These are phyloP conservation scores for Anastrepha obliqua DNA, from an alignment of 1,140 invertebrate species.

Conservation along the genomic window DNA sequence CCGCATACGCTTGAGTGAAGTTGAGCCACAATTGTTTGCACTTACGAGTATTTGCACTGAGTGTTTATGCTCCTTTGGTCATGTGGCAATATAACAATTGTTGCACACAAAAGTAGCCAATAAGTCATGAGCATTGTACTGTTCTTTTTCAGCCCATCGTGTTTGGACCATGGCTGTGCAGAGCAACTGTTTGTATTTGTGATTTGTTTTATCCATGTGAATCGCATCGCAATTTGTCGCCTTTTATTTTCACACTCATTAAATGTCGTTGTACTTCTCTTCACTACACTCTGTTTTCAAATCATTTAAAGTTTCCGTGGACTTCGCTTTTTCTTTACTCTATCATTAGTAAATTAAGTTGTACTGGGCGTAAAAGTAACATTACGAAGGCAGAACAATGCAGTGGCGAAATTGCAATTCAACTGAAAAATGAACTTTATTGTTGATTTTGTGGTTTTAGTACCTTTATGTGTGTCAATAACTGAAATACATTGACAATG, in stretches of 20 bases:
- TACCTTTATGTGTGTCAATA: background rate
- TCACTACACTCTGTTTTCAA: background rate
- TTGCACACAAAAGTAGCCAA: slow-evolving; percentile 44
- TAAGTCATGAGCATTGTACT: slow-evolving; percentile 1
- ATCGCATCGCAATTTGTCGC: background rate
- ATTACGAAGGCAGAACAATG: background rate
- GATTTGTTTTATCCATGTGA: slow-evolving; percentile 1
- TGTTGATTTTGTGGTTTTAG: background rate
- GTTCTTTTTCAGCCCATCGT: background rate
- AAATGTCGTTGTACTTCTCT: background rate
- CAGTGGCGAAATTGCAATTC: background rate
- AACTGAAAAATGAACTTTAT: background rate
- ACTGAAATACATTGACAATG: background rate
- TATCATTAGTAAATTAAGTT: background rate
- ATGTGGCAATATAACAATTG: slow-evolving; percentile 20
- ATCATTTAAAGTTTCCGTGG: background rate
- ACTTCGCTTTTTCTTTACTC: too few relatives aligned
- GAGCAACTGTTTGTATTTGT: slow-evolving; percentile 2
- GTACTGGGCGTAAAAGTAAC: background rate
- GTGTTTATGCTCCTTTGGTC: slow-evolving; percentile 23
- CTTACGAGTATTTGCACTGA: slow-evolving; percentile 23
- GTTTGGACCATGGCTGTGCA: background rate
- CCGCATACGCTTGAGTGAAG: slow-evolving; percentile 19
- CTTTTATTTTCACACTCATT: too few relatives aligned
- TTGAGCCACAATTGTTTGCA: slow-evolving; percentile 37